phyloP scores from a whole-genome alignment of 2,797 vertebrate species.

The Leptoclinus maculatus region DNA sequence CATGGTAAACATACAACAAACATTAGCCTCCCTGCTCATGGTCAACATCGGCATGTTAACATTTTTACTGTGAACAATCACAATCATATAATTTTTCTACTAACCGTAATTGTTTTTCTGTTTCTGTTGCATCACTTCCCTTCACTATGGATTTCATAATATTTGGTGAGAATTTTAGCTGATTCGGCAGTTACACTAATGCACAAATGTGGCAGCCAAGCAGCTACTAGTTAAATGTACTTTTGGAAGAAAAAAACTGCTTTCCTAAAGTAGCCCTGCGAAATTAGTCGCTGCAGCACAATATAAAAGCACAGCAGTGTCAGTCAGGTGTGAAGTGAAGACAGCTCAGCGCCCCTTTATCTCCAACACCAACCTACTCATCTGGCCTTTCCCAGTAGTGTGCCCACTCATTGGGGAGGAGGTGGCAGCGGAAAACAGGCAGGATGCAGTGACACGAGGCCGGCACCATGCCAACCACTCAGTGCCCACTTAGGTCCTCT shows the following conservation, averaged over 20 bases:
- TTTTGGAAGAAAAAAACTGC: neutral
- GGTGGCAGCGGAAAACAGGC: constrained; percentile 44
- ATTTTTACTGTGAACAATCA: neutral
- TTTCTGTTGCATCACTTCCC: neutral
- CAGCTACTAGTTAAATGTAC: neutral
- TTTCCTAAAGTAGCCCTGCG: constrained; percentile 3
- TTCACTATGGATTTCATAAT: neutral
- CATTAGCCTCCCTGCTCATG: neutral
- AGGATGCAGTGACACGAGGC: constrained; percentile 43
- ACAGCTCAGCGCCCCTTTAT: constrained; percentile 30
- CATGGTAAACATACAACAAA: neutral
- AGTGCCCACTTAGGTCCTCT: constrained; percentile 60
- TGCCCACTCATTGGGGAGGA: constrained; percentile 50
- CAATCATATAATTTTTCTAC: neutral
- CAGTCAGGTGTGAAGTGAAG: constrained; percentile 53
- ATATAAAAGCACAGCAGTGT: constrained; percentile 28
- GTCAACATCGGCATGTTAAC: neutral
- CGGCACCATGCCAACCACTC: constrained; percentile 61
- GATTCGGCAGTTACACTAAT: constrained; percentile 12
- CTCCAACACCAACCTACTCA: constrained; percentile 47
- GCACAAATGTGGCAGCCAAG: neutral
- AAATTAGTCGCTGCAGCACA: constrained; percentile 1
- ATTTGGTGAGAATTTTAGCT: neutral
- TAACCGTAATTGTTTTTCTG: neutral
- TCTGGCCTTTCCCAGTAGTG: constrained; percentile 44